These are phyloP conservation scores for Pterocles burchelli DNA, from an alignment of 2,113 vertebrate species.

Conservation along the genomic window DNA sequence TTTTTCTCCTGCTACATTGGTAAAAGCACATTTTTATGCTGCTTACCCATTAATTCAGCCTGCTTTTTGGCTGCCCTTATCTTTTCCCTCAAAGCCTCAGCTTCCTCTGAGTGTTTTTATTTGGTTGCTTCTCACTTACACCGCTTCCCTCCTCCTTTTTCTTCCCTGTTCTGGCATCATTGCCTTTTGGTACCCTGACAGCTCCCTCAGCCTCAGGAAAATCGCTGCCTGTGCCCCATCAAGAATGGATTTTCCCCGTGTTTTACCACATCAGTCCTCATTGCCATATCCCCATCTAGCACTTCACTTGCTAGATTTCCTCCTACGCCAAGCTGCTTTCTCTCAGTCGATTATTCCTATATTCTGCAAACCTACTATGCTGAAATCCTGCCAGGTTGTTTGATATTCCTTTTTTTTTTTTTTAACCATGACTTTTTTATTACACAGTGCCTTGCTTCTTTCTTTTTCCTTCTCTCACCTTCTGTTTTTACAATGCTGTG, in stretches of 20 bases:
- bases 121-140: neutral
- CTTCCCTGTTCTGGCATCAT: neutral
- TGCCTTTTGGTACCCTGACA: neutral
- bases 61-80: neutral
- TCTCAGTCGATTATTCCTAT: neutral
- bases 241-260: neutral
- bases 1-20: neutral
- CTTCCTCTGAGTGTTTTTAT: neutral
- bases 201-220: neutral
- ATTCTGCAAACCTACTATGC: fast-evolving
- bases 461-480: neutral
- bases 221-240: neutral
- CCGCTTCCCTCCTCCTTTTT: neutral
- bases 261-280: neutral
- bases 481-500: neutral
- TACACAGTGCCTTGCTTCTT: neutral
- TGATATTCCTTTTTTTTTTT: neutral
- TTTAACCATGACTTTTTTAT: neutral
- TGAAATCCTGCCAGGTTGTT: neutral
- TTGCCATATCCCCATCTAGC: neutral
- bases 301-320: neutral
- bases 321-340: neutral
- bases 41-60: neutral
- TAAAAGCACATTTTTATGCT: neutral
- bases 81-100: neutral